These are phyloP conservation scores for Halyomorpha halys DNA, from an alignment of 1,140 invertebrate genomes.

Conservation along the genomic window DNA sequence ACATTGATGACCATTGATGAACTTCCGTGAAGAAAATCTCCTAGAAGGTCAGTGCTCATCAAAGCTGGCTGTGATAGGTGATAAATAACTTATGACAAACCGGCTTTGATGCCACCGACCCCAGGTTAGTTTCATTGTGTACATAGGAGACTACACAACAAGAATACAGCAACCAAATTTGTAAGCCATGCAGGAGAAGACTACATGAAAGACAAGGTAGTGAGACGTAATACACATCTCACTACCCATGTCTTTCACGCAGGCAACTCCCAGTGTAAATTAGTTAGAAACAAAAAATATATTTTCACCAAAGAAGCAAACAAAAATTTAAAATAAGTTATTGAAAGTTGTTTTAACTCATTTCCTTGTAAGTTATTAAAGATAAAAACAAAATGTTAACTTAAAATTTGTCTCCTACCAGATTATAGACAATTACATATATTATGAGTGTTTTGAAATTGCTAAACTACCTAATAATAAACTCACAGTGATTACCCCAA, in stretches of 20 bases:
- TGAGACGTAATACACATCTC: constrained; percentile 75
- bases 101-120: constrained; percentile 58
- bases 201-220: constrained; percentile 88
- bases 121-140: constrained; percentile 32
- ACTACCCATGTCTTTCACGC: constrained; percentile 91
- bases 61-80: constrained; percentile 75
- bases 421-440: too few species aligned
- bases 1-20: constrained; percentile 27
- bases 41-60: constrained; percentile 52
- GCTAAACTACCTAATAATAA: background rate
- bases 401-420: too few species aligned
- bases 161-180: background rate
- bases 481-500: constrained; percentile 37
- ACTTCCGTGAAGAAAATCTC: constrained; percentile 5
- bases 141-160: background rate
- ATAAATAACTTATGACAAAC: constrained; percentile 55
- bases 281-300: too few species aligned
- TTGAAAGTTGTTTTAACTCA: too few species aligned
- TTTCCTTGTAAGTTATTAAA: too few species aligned
- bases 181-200: constrained; percentile 17
- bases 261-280: constrained; percentile 1
- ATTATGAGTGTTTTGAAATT: too few species aligned
- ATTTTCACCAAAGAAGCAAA: too few species aligned
- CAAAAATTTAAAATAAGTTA: too few species aligned
- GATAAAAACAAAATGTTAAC: too few species aligned